Base-by-base conservation (phyloP, 92 coral and sea anemone genomes). In the Zoanthus solanderi region DNA sequence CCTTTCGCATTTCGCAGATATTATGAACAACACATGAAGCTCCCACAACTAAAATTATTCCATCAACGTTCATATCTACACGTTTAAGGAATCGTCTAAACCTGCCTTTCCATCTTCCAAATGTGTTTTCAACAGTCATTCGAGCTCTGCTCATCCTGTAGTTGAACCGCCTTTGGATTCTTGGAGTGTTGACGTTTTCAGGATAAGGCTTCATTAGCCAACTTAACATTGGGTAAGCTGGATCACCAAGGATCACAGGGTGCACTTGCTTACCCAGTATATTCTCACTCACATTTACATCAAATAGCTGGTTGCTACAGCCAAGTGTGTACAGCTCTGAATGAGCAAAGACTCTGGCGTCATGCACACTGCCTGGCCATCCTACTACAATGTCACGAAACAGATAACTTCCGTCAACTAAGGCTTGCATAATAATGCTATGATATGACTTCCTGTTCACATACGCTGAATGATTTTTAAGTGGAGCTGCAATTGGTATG, bases 71-170 rank as follows among this genome's bases (percentile, higher is more conserved):
- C 69, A 72, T 72, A 61, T 91, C 93, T 4, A 87, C 79, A 29
- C 89, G 79, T 50, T 91, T 91, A 32, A 48, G 78, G 63, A 87
- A 90, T 53, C 93, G 68, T 10, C 78, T 76, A 48, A 80, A 90
- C 18, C 84, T 61, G 42, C 93, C 93, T 75, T 90, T 90, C 93
- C 90, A 90, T 1, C 68, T 66, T 0, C 93, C 93, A 75, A 90
- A 90, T 6, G 92, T 90, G 87, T 90, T 67, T 16, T 90, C 92
- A 9, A 90, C 86, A 31, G 90, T 91, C 93, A 91, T 91, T 47
- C 93, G 54, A 14, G 90, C 88, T 16, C 93, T 32, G 44, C 88
- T 87, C 31, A 91, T 7, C 12, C 69, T 54, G 76, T 76, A 54
- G 75, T 91, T 91, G 88, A 91, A 87, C 29, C 78, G 83, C 53